phyloP scores from a whole-genome alignment of 2,797 vertebrate genomes.

The Melopsittacus undulatus region DNA sequence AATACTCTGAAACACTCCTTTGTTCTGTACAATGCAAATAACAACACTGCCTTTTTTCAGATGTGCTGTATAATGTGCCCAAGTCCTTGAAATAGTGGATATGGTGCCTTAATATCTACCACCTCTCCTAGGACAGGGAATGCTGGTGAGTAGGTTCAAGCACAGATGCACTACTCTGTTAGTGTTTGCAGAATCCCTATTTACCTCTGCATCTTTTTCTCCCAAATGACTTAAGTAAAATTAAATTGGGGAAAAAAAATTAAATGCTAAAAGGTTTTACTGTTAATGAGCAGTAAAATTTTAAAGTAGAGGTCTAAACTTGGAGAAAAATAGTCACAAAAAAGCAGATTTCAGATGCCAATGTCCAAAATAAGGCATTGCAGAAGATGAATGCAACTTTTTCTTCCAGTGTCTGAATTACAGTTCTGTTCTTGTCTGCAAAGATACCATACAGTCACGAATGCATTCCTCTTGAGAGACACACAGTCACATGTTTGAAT shows the following conservation, averaged over 20 bases:
- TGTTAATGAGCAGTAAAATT: not conserved
- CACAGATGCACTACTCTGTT: not conserved
- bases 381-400: not conserved
- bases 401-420: not conserved
- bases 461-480: not conserved
- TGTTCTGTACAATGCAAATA: conserved; percentile 27
- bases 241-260: not conserved
- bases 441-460: not conserved
- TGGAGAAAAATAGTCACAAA: not conserved
- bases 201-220: not conserved
- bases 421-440: not conserved
- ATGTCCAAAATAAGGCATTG: not conserved
- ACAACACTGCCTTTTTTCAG: conserved; percentile 29
- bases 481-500: not conserved
- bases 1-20: conserved; percentile 23
- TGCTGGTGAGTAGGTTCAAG: not conserved
- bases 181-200: not conserved
- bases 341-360: not conserved
- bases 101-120: not conserved
- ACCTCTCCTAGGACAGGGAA: not conserved
- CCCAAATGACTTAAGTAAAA: not conserved
- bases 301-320: not conserved
- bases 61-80: not conserved
- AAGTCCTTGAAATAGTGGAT: not conserved
- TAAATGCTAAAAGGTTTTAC: not conserved